Conservation (phyloP, 2,797 vertebrate genomes). For the Craterocephalus amniculus region DNA sequence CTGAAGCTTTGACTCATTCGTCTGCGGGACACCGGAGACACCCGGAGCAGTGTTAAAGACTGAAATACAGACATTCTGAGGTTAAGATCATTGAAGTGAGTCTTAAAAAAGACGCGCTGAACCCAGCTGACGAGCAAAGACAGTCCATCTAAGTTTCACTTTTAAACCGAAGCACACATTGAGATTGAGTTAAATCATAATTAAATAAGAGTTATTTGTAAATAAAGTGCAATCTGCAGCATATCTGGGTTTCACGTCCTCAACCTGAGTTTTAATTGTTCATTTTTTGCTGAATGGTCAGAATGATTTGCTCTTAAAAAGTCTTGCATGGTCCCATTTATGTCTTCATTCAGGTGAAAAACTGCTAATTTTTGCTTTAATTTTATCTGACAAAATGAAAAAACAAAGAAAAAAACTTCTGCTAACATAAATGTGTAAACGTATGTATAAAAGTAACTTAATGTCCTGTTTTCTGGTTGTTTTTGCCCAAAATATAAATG, state of each 20-base stretch:
- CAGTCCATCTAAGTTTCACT: conserved; percentile 24
- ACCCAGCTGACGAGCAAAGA: conserved; percentile 26
- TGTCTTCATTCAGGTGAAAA: conserved; percentile 1
- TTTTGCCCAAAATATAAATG: conserved; percentile 51
- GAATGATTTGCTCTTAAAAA: conserved; percentile 57
- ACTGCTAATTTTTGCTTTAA: conserved; percentile 32
- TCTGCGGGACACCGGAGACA: not conserved
- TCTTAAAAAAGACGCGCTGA: conserved; percentile 7
- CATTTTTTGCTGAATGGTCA: conserved; percentile 19
- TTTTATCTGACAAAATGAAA: conserved; percentile 51
- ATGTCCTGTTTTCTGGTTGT: conserved; percentile 54
- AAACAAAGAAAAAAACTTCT: conserved; percentile 31
- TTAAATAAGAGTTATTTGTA: not conserved
- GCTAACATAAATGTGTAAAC: conserved; percentile 81
- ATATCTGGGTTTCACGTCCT: not conserved
- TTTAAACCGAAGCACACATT: not conserved
- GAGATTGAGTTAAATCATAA: not conserved
- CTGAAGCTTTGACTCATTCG: conserved; percentile 40
- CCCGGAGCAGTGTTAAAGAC: conserved; percentile 32
- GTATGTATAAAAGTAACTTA: conserved; percentile 86
- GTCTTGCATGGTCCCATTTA: conserved; percentile 16
- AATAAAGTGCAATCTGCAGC: not conserved
- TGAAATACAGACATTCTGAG: conserved; percentile 16
- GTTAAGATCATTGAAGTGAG: conserved; percentile 15
- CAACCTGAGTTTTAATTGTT: not conserved